Base-by-base conservation (phyloP, 2,113 vertebrate species). In the Alaudala cheleensis region DNA sequence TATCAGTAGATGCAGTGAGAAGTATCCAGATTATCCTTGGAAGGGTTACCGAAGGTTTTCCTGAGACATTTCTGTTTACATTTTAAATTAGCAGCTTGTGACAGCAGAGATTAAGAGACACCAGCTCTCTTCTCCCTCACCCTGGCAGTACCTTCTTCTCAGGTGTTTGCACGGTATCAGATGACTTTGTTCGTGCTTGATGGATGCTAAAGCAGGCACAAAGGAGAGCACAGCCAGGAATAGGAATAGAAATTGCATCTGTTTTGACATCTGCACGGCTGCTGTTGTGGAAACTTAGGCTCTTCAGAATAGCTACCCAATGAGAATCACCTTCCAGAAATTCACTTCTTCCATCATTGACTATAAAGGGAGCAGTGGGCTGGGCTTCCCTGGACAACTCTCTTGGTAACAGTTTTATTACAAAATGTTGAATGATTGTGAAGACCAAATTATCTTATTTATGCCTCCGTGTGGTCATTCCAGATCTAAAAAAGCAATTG, bases 121-220 rank as follows among this genome's bases (percentile, higher is more conserved):
- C 4, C 44, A 67, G 6, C 53, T 72, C 8, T 66, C 24, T 65
- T 34, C 31, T 81, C 12, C 21, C 7, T 2, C 1, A 26, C 42
- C 57, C 44, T 39, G 33, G 29, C 57, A 40, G 24, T n/a, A 26
- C 26, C 2, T 56, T 67, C 44, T n/a, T 62, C 14, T 42, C 23
- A 28, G 50, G 8, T 0, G 0, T 34, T 73, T 44, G 29, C 4
- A 9, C 6, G 29, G 2, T 28, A 8, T 69, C 45, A 7, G 56
- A 14, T 72, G 17, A 18, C 37, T 61, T 77, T 44, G 9, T 73
- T 15, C 34, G 6, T 23, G 14, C 0, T 0, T 57, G 28, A 22
- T 50, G 42, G 29, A 44, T 49, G 19, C 34, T 67, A 19, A 57
- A 62, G 28, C 31, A 57, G n/a, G 14, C 14, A n/a, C 22, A 11